phyloP scores from a whole-genome alignment of 2,888 invertebrate species.

The Erebia aethiops region DNA sequence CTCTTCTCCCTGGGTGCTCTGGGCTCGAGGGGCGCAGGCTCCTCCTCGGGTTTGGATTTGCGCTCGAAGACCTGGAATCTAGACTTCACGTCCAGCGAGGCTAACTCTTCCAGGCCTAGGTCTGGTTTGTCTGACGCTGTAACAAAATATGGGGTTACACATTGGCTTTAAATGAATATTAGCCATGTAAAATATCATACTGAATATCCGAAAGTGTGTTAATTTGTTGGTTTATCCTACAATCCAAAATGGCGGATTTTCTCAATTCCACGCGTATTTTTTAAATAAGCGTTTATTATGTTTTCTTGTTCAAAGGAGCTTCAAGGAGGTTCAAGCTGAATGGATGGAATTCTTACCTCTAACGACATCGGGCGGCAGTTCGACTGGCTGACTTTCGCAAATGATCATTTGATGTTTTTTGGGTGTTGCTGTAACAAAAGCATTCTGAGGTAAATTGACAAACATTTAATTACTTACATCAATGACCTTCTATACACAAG shows the following conservation, averaged over 20 bases:
- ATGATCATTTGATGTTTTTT: slow-evolving; percentile 94
- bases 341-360: no score
- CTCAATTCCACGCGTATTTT: no score
- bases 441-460: background rate
- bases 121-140: slow-evolving; percentile 93
- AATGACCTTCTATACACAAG: no score
- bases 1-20: slow-evolving; percentile 76
- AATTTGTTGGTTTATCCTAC: no score
- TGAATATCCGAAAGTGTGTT: no score
- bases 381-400: slow-evolving; percentile 94
- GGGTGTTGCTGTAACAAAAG: slow-evolving; percentile 80
- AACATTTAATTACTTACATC: background rate
- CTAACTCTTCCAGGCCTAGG: slow-evolving; percentile 91
- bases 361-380: slow-evolving; percentile 95
- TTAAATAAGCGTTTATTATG: background rate
- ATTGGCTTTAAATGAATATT: background rate
- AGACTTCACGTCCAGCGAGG: slow-evolving; percentile 91
- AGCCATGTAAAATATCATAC: background rate
- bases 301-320: no score
- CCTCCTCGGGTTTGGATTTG: slow-evolving; percentile 72
- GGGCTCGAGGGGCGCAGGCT: slow-evolving; percentile 57
- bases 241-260: no score
- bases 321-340: no score
- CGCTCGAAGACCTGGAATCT: slow-evolving; percentile 93
- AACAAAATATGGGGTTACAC: slow-evolving; percentile 24